Evolutionary conservation across 2,888 invertebrate genomes (phyloP), one percentile per base, ranked within the genome.

Genomic region (Acrobasis suavella): DNA sequence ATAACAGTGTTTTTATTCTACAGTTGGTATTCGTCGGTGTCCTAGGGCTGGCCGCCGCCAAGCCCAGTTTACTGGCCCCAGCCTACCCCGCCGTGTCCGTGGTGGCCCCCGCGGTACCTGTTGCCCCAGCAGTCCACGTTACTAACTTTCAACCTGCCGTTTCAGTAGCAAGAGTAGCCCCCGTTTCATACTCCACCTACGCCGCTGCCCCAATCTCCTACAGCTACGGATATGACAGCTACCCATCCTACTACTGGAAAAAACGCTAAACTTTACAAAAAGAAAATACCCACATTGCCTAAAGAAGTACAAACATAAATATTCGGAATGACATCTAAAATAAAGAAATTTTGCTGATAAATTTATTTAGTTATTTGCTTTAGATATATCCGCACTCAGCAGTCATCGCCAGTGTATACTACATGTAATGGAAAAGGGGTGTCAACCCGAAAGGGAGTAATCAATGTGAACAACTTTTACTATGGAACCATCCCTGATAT

Each of bases 41-140:
- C 54, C 46, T 62, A 22, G 62, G 51, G 62, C 46, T 62, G 16
- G 9, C 54, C 39, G 55, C 62, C 62, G 58, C 58, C 46, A 58
- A 58, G 22, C 58, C 58, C 46, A 22, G 42, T 22, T 46, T 46
- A 46, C 16, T 42, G 12, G 17, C 12, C 2, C 10, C 15, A 9
- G 46, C 42, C 15, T 49, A 17, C 22, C 17, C 52, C 9, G 51
- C 51, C 16, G 17, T 51, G 10, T 10, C 15, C 15, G 39, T 39
- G 9, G 62, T 51, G 1, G 59, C 65, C 32, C 52, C 63, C 50
- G 65, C 65, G 5, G 46, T 14, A 12, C 46, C 46, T 5, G 61
- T 62, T 2, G 42, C 60, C 16, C 56, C 56, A 42, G 56, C 32
- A 32, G 32, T 32, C 32, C 7, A 7, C 1, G 7, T 32, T 32